Conservation (phyloP, 2,888 invertebrate species). For the Schrankia costaestrigalis region DNA sequence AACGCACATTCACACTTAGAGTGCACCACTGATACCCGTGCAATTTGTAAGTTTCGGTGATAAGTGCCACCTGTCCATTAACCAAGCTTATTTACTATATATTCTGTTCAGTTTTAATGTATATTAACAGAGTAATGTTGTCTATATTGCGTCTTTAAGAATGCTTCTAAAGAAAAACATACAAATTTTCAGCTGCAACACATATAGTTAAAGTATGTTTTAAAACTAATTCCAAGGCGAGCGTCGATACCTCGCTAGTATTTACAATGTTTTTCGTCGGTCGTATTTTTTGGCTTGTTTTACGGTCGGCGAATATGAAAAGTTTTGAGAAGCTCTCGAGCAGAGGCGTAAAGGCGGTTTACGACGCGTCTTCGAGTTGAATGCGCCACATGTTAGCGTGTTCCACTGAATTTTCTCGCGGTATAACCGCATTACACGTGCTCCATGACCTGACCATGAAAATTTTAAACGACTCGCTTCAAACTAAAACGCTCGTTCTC, state of each 20-base stretch:
- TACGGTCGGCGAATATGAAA: conserved; percentile 78
- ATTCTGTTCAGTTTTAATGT: conserved; percentile 1
- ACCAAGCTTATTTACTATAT: conserved; percentile 3
- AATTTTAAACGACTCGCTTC: conserved; percentile 67
- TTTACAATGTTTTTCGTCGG: conserved; percentile 78
- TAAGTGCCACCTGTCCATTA: conserved; percentile 26
- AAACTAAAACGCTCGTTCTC: conserved; percentile 55
- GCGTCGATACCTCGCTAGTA: conserved; percentile 69
- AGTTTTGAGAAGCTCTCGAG: conserved; percentile 74
- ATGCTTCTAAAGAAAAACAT: conserved; percentile 36
- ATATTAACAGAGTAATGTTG: not conserved
- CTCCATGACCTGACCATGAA: conserved; percentile 75
- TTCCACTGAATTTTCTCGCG: conserved; percentile 63
- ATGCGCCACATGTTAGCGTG: conserved; percentile 72
- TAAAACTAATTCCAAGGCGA: conserved; percentile 68
- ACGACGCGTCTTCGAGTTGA: conserved; percentile 76
- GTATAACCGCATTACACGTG: conserved; percentile 72
- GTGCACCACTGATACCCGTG: conserved; percentile 21
- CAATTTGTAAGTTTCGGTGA: conserved; percentile 34
- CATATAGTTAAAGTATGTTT: conserved; percentile 70
- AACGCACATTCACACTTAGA: conserved; percentile 7
- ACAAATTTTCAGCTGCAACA: conserved; percentile 61
- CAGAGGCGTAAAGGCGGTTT: conserved; percentile 77
- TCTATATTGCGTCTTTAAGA: not conserved
- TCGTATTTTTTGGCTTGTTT: conserved; percentile 79